Percentiles rank a stretch among this genome's conserved stretches.
Evolutionary conservation across 2,888 invertebrate genomes (phyloP).

Genomic region (Xestia xanthographa): DNA sequence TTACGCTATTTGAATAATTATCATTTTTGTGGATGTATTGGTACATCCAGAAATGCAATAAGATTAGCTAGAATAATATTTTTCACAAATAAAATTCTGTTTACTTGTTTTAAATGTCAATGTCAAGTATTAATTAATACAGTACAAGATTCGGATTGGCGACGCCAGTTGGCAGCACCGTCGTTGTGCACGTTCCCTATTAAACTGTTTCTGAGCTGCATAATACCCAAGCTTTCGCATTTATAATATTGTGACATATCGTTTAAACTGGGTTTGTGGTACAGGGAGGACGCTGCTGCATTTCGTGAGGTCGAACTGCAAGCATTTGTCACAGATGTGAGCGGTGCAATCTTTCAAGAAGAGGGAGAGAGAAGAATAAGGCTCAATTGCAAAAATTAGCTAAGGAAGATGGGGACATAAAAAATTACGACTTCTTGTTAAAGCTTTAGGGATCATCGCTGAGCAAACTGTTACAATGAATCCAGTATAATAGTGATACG

Average conservation of each 20-base stretch:
- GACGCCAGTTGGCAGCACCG: too few species aligned
- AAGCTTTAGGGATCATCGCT: background rate
- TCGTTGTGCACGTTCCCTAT: too few species aligned
- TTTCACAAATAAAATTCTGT: too few species aligned
- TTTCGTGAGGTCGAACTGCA: conserved; percentile 49
- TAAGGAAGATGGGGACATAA: background rate
- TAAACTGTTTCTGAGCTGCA: conserved; percentile 11
- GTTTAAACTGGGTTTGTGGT: conserved; percentile 37
- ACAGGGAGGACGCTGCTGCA: conserved; percentile 50
- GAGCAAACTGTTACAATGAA: background rate
- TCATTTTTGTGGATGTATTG: too few species aligned
- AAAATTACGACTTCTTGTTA: background rate
- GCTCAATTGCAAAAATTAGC: conserved; percentile 6
- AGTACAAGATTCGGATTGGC: too few species aligned
- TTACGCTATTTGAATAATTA: too few species aligned
- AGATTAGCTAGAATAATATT: too few species aligned
- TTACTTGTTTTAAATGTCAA: too few species aligned
- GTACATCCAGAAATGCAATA: too few species aligned
- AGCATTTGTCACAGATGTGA: conserved; percentile 51
- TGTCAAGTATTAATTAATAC: too few species aligned
- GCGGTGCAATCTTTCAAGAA: conserved; percentile 28
- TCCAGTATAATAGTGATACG: background rate
- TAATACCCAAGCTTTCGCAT: conserved; percentile 38
- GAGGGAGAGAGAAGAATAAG: background rate
- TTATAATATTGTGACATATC: conserved; percentile 57